Percentiles rank a stretch among this genome's conserved stretches.
phyloP scores from a whole-genome alignment of 2,797 vertebrate genomes.

The Hypotaenidia okinawae region DNA sequence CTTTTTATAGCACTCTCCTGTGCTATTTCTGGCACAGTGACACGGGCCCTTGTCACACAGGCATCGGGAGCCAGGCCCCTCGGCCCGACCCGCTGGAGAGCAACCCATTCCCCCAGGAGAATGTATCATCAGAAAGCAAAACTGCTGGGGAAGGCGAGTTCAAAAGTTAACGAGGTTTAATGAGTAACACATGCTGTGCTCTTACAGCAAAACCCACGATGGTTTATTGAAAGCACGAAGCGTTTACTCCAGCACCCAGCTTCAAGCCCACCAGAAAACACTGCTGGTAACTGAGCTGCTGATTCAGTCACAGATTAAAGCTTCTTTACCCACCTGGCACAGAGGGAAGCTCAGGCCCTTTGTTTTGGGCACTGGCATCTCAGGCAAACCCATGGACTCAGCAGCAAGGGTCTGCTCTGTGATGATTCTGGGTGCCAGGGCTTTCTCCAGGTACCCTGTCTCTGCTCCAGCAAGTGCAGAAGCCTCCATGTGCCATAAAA shows the following conservation, averaged over 20 bases:
- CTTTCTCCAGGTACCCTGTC: neutral
- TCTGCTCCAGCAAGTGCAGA: neutral
- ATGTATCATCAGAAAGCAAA: neutral
- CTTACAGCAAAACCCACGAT: neutral
- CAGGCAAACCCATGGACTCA: fast-evolving
- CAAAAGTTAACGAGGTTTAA: neutral
- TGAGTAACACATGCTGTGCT: neutral
- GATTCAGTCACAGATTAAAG: neutral
- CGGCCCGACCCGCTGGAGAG: neutral
- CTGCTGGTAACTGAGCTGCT: neutral
- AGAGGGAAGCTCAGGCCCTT: neutral
- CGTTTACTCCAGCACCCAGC: neutral
- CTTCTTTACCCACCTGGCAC: neutral
- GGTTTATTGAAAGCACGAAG: neutral
- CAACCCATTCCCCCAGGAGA: neutral
- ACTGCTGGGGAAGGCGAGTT: neutral
- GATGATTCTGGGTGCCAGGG: neutral
- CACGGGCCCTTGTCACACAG: neutral
- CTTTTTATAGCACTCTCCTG: neutral
- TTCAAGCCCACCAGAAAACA: neutral
- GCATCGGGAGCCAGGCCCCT: neutral
- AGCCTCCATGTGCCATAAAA: neutral
- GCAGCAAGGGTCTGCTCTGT: neutral
- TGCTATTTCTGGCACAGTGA: neutral
- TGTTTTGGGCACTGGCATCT: neutral